Percentiles rank a stretch among this genome's conserved stretches.
Evolutionary conservation across 2,888 invertebrate genomes (phyloP).

Genomic region (Clanis bilineata): DNA sequence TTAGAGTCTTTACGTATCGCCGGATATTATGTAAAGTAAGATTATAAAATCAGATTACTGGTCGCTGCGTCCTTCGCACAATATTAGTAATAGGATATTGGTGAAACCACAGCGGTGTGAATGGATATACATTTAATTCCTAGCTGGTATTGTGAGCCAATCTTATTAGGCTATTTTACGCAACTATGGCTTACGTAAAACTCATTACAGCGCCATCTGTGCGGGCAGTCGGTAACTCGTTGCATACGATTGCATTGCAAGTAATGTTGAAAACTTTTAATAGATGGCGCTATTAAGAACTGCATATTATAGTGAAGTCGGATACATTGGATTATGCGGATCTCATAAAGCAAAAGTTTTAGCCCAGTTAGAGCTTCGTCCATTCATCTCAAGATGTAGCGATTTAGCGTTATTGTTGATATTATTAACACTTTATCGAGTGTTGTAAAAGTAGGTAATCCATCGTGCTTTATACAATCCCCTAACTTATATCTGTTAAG

Average conservation of each 20-base stretch:
- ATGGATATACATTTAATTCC: neutral
- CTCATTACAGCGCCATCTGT: conserved; percentile 14
- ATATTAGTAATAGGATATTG: conserved; percentile 11
- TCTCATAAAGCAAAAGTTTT: too few relatives aligned
- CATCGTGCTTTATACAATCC: too few relatives aligned
- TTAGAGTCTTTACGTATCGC: neutral
- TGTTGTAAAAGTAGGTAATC: too few relatives aligned
- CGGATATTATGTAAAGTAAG: conserved; percentile 12
- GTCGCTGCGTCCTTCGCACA: conserved; percentile 11
- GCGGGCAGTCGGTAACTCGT: neutral
- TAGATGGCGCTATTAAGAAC: neutral
- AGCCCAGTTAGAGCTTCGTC: too few relatives aligned
- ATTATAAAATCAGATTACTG: conserved; percentile 12
- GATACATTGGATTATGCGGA: too few relatives aligned
- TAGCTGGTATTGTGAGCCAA: neutral
- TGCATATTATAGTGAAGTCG: too few relatives aligned
- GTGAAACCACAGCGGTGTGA: neutral
- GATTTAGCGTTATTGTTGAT: too few relatives aligned
- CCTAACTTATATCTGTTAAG: too few relatives aligned
- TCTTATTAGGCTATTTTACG: neutral
- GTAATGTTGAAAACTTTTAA: neutral
- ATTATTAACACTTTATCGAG: too few relatives aligned
- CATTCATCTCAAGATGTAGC: too few relatives aligned
- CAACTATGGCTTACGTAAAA: neutral
- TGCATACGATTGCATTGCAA: neutral